Base-by-base conservation (phyloP, 2,888 invertebrate genomes). In the Chaitophorus viminalis region DNA sequence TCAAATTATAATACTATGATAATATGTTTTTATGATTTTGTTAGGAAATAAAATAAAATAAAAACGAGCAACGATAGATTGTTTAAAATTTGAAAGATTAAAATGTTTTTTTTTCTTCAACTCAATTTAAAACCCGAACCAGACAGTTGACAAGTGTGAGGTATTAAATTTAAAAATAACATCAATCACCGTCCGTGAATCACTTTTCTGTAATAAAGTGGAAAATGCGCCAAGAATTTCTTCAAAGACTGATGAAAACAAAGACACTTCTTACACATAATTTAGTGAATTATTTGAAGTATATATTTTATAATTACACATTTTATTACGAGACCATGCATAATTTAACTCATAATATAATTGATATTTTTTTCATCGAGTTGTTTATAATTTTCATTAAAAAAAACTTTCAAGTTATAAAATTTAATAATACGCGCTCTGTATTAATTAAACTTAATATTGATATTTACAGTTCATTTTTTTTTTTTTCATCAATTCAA, bases 151-250 rank as follows among this genome's bases (percentile, higher is more conserved):
- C 85, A 86, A 72, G 77, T 65, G n/a, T 5, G 33, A 52, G 25
- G 68, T 77, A 85, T 85, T 70, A 78, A 33, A 68, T 85, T 77
- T 17, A 33, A 46, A 77, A 36, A 72, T 79, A 72, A 54, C 79
- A 79, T 86, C 60, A 78, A 86, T 86, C 72, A 74, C 78, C 11
- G 18, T 8, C n/a, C 11, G 25, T 74, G 72, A 86, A 54, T 72
- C 86, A 78, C 39, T 86, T 86, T 60, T 25, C 21, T 72, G 29
- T 72, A 77, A 86, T 78, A 78, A 86, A 78, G 52, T 54, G 72
- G 29, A 29, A 77, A 86, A 86, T 33, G 3, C 39, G 79, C 52
- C 1, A 46, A 11, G 65, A 76, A 83, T 76, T 75, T 76, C 31
- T 31, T 17, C 29, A 36, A 36, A 18, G 60, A 33, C 60, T 36